Evolutionary conservation across 2,797 vertebrate genomes (phyloP).

Genomic region (Diceros bicornis): DNA sequence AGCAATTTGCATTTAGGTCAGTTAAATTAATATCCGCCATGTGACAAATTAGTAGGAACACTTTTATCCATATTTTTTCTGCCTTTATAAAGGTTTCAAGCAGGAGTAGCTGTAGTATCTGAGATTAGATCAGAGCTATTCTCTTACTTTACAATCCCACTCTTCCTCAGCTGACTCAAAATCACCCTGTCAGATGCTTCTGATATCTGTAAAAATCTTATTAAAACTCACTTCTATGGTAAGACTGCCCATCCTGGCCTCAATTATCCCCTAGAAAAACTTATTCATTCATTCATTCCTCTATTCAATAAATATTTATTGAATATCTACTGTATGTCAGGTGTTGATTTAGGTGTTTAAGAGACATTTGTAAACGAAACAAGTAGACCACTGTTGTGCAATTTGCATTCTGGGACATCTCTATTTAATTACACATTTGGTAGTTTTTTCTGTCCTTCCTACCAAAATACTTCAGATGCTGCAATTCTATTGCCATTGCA

Average conservation of each 20-base stretch:
- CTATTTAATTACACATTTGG: not conserved
- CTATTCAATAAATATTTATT: slow-evolving; percentile 23
- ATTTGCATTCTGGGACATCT: not conserved
- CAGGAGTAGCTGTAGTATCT: not conserved
- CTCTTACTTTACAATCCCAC: not conserved
- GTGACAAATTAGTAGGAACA: not conserved
- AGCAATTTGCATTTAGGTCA: not conserved
- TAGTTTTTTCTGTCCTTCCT: not conserved
- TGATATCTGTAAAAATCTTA: not conserved
- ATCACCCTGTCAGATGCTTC: not conserved
- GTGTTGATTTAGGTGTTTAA: not conserved
- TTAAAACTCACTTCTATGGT: not conserved
- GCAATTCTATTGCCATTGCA: not conserved
- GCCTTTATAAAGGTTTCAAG: not conserved
- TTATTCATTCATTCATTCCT: not conserved
- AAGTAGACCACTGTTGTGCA: not conserved
- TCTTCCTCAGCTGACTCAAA: not conserved
- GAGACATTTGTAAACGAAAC: not conserved
- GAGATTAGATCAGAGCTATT: not conserved
- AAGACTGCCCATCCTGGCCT: not conserved
- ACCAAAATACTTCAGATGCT: not conserved
- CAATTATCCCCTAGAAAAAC: not conserved
- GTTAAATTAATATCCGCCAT: not conserved
- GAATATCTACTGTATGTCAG: not conserved
- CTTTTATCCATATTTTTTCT: not conserved